Conservation (phyloP, 2,797 vertebrate species). For the Clamator glandarius region DNA sequence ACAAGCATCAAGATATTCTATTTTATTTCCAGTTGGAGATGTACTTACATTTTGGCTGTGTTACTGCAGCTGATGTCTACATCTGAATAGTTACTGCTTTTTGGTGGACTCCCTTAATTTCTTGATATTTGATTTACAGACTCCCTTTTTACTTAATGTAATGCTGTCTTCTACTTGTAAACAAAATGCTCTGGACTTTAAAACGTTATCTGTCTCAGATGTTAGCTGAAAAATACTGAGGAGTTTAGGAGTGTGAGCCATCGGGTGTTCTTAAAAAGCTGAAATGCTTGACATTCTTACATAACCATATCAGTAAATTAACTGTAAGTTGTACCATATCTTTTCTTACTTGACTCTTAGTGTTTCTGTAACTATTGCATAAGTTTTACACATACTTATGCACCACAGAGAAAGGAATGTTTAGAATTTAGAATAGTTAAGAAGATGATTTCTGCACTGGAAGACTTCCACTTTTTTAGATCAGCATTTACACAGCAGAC, state of each 20-base stretch:
- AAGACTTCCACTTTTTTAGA: not conserved
- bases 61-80: not conserved
- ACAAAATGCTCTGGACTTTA: not conserved
- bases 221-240: not conserved
- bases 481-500: not conserved
- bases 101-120: not conserved
- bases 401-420: not conserved
- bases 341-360: not conserved
- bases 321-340: fast-evolving
- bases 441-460: not conserved
- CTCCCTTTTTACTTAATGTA: not conserved
- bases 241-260: not conserved
- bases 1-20: not conserved
- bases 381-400: not conserved
- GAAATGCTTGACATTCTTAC: not conserved
- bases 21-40: not conserved
- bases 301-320: not conserved
- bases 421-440: not conserved
- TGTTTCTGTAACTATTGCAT: not conserved
- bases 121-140: not conserved
- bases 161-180: not conserved
- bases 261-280: not conserved
- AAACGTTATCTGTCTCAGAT: not conserved
- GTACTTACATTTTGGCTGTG: not conserved
- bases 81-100: not conserved